phyloP scores from a whole-genome alignment of 1,140 invertebrate genomes.

The Zaprionus ornatus region DNA sequence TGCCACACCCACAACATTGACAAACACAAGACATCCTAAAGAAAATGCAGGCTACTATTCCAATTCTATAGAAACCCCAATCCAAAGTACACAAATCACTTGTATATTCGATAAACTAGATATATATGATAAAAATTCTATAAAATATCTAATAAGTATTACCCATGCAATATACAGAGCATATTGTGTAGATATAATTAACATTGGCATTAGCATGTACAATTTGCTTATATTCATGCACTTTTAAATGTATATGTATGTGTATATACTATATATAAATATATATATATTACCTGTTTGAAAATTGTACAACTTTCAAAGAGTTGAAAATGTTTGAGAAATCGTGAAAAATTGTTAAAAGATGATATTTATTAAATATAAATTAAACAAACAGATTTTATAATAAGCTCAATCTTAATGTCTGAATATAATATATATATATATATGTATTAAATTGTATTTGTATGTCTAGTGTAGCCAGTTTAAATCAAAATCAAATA shows the following conservation, averaged over 20 bases:
- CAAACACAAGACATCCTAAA: slow-evolving; percentile 53
- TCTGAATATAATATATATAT: slow-evolving; percentile 58
- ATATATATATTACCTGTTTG: neutral
- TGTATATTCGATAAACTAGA: neutral
- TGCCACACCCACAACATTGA: slow-evolving; percentile 30
- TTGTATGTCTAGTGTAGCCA: slow-evolving; percentile 19
- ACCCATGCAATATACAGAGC: slow-evolving; percentile 8
- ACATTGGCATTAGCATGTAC: slow-evolving; percentile 46
- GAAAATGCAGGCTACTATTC: slow-evolving; percentile 67
- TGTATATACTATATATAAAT: slow-evolving; percentile 18
- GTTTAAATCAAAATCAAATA: slow-evolving; percentile 23
- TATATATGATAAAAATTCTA: neutral
- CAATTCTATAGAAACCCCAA: neutral
- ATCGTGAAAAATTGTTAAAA: neutral
- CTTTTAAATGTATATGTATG: slow-evolving; percentile 59
- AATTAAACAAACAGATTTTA: neutral
- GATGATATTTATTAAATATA: neutral
- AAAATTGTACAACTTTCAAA: neutral
- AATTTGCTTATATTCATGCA: slow-evolving; percentile 54
- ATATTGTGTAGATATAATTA: slow-evolving; percentile 31
- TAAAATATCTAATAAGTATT: neutral
- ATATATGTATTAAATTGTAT: neutral
- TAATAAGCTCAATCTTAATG: slow-evolving; percentile 1
- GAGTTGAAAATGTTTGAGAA: neutral
- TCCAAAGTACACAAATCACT: neutral